These are phyloP conservation scores for Aphelenchoides fujianensis DNA, from an alignment of 1,140 invertebrate species.

Conservation along the genomic window DNA sequence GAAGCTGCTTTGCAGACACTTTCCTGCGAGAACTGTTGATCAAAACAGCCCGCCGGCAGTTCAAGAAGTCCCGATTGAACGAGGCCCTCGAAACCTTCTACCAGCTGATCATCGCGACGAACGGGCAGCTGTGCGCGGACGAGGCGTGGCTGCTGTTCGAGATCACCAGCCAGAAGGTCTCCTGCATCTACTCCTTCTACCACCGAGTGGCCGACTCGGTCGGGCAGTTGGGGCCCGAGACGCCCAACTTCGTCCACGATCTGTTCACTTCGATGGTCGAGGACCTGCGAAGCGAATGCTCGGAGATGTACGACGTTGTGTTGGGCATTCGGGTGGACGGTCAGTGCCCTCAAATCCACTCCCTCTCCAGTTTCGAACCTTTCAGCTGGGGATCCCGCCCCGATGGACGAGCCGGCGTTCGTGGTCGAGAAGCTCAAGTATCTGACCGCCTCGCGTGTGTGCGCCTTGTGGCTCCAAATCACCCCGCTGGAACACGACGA, in stretches of 20 bases:
- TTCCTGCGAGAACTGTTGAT: constrained; percentile 40
- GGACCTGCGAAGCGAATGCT: constrained; percentile 37
- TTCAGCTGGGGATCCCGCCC: not conserved
- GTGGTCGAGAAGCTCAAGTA: constrained; percentile 38
- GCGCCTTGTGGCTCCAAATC: constrained; percentile 44
- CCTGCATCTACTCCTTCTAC: constrained; percentile 29
- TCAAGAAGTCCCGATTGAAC: constrained; percentile 33
- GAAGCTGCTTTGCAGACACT: constrained; percentile 22
- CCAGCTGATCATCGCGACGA: constrained; percentile 40
- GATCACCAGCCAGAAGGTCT: constrained; percentile 31
- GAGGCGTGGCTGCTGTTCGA: constrained; percentile 38
- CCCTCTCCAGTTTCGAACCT: not conserved
- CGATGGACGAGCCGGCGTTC: constrained; percentile 14
- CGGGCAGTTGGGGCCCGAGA: constrained; percentile 20
- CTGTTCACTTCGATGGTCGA: constrained; percentile 38
- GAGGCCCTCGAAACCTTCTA: constrained; percentile 44
- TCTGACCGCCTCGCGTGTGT: constrained; percentile 28
- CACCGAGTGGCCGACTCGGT: constrained; percentile 31
- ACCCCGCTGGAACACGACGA: constrained; percentile 35
- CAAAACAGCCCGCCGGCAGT: constrained; percentile 38
- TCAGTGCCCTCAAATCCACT: constrained; percentile 5
- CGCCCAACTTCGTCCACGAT: constrained; percentile 33
- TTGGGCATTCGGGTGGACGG: constrained; percentile 26
- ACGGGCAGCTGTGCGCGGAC: constrained; percentile 21
- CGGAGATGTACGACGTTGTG: constrained; percentile 36